phyloP scores from a whole-genome alignment of 2,888 invertebrate genomes.

The Notocelia uddmanniana region DNA sequence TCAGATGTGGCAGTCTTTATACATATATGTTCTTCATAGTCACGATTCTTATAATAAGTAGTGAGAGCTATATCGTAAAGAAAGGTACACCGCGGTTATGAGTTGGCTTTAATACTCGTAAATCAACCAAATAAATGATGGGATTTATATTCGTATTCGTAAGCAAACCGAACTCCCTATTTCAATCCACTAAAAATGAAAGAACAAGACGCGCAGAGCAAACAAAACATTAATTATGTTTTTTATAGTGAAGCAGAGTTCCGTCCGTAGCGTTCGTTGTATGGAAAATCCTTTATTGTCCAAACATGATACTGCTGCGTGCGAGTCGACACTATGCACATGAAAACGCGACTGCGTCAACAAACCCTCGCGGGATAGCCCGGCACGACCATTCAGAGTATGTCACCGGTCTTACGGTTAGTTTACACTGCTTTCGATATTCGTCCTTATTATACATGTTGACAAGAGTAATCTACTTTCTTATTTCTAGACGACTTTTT shows the following conservation, averaged over 20 bases:
- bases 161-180: conserved; percentile 34
- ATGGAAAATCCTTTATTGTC: conserved; percentile 37
- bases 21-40: neutral
- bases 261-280: conserved; percentile 20
- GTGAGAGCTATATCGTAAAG: neutral
- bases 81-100: conserved; percentile 10
- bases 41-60: conserved; percentile 25
- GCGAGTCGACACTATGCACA: conserved; percentile 12
- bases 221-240: conserved; percentile 44
- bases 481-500: too few relatives aligned
- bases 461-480: too few relatives aligned
- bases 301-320: conserved; percentile 39
- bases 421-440: too few relatives aligned
- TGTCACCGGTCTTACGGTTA: neutral
- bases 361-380: neutral
- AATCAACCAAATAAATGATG: conserved; percentile 42
- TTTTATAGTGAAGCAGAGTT: conserved; percentile 29
- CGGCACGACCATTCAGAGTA: neutral
- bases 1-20: neutral
- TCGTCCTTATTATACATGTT: too few relatives aligned
- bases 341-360: conserved; percentile 28
- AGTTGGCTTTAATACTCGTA: conserved; percentile 41
- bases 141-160: conserved; percentile 39
- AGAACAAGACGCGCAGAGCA: conserved; percentile 41
- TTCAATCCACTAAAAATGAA: conserved; percentile 43